A percentile compares a stretch with the other conserved stretches of the same genome.
phyloP scores from a whole-genome alignment of 2,113 vertebrate genomes.

The Oceanodroma tethys region DNA sequence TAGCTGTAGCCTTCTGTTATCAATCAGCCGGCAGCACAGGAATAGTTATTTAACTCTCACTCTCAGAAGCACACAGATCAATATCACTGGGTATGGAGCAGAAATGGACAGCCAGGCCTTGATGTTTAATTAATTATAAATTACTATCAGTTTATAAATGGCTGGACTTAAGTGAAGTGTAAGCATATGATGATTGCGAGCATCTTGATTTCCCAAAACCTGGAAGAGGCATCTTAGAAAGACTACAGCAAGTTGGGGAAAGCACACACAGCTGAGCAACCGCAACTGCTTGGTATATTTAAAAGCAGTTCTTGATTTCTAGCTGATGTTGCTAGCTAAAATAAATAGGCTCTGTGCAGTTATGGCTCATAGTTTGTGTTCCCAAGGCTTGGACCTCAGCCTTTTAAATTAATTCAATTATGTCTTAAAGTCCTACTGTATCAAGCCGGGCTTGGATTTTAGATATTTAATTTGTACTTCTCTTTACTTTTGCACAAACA shows the following conservation, averaged over 20 bases:
- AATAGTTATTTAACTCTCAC: neutral
- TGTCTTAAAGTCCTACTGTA: neutral
- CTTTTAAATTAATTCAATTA: neutral
- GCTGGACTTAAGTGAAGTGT: neutral
- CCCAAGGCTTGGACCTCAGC: neutral
- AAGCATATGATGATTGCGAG: neutral
- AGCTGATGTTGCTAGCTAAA: neutral
- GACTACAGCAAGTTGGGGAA: neutral
- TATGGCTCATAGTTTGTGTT: rapidly evolving
- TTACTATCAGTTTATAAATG: neutral
- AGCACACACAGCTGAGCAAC: neutral
- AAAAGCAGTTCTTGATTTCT: neutral
- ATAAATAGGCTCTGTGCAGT: neutral
- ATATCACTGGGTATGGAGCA: neutral
- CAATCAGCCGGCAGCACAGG: constrained; percentile 9
- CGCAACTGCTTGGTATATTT: neutral
- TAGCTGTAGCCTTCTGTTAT: constrained; percentile 17
- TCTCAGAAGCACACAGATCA: neutral
- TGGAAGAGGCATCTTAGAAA: neutral
- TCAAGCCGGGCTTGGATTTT: neutral
- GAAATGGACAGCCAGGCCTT: neutral
- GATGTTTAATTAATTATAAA: neutral
- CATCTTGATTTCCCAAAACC: neutral
- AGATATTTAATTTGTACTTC: neutral
- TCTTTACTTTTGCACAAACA: neutral